A percentile compares a stretch with the other conserved stretches of the same genome.
Evolutionary conservation across 2,797 vertebrate genomes (phyloP).

Genomic region (Acanthis flammea): DNA sequence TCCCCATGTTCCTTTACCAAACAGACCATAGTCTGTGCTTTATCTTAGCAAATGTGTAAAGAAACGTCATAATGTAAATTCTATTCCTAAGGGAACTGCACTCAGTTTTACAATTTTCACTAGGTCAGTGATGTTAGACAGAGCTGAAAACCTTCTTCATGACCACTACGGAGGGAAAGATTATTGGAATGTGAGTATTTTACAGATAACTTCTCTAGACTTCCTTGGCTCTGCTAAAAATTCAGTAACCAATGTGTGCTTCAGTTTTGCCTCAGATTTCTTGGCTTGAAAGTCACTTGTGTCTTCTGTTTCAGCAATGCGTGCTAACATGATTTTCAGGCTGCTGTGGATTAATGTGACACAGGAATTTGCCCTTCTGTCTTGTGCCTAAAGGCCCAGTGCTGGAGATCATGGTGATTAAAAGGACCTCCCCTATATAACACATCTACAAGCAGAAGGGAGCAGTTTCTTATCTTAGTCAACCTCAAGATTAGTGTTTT

Average conservation of each 20-base stretch:
- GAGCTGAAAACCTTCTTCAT: constrained; percentile 96
- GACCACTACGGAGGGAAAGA: constrained; percentile 95
- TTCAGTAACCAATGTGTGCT: not conserved
- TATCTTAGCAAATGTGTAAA: not conserved
- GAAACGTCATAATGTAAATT: not conserved
- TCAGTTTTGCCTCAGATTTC: not conserved
- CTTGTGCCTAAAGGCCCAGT: not conserved
- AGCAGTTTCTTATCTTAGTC: not conserved
- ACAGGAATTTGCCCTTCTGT: not conserved
- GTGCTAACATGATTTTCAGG: not conserved
- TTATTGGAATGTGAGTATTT: constrained; percentile 95
- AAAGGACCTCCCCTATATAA: not conserved
- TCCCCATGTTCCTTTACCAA: not conserved
- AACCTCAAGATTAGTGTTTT: not conserved
- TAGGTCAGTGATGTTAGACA: constrained; percentile 95
- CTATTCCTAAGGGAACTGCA: constrained; percentile 6
- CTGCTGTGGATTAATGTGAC: not conserved
- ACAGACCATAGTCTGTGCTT: not conserved
- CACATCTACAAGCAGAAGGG: not conserved
- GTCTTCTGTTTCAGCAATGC: not conserved
- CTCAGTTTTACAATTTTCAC: constrained; percentile 30
- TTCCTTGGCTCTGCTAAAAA: not conserved
- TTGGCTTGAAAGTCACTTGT: not conserved
- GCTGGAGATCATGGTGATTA: not conserved
- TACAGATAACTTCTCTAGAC: not conserved